Conservation (phyloP, 2,888 invertebrate genomes). For the Amblyjoppa proteus region DNA sequence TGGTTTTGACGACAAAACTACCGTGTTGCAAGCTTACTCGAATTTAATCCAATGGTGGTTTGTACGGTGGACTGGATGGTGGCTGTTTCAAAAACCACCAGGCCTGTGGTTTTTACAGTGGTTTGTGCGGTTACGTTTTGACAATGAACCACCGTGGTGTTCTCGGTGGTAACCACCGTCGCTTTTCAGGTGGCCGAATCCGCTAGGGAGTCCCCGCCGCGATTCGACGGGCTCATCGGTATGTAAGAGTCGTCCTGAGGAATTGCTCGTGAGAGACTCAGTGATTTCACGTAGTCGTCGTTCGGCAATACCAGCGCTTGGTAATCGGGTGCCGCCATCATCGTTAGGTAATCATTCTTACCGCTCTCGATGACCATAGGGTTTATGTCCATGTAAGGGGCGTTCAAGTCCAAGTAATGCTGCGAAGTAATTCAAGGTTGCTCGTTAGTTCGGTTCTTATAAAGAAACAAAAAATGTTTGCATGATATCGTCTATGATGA, state of each 20-base stretch:
- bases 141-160: no score
- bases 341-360: conserved; percentile 90
- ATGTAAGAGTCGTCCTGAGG: conserved; percentile 85
- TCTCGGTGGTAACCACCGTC: no score
- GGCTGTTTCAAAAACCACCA: no score
- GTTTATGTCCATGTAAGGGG: conserved; percentile 91
- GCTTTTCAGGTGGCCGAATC: no score
- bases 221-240: conserved; percentile 87
- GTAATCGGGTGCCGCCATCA: conserved; percentile 93
- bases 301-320: conserved; percentile 88
- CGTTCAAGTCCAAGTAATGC: conserved; percentile 95
- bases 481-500: no score
- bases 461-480: no score
- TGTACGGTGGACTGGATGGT: no score
- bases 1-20: no score
- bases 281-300: conserved; percentile 85
- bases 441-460: background rate
- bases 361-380: conserved; percentile 86
- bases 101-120: no score
- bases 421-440: conserved; percentile 80
- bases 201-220: conserved; percentile 76
- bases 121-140: no score
- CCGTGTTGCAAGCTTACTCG: no score
- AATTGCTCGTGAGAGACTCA: conserved; percentile 73
- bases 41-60: no score